These are phyloP conservation scores for Digitonthophagus gazella DNA, from an alignment of 2,888 invertebrate species.

Conservation along the genomic window DNA sequence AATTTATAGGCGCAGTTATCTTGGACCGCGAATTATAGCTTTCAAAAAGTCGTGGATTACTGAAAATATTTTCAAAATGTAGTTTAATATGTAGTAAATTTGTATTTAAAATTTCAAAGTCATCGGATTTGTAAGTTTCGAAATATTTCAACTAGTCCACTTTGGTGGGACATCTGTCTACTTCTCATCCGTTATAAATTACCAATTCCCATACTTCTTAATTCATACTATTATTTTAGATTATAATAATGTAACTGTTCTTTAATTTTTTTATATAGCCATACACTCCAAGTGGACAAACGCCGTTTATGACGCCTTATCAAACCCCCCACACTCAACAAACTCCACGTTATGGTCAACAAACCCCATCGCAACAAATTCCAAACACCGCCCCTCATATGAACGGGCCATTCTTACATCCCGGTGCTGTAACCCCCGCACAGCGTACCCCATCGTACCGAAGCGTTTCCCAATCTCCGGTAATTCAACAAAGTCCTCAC, in stretches of 20 bases:
- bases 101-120: too few relatives aligned
- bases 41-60: too few relatives aligned
- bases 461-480: slow-evolving; percentile 44
- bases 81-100: too few relatives aligned
- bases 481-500: slow-evolving; percentile 42
- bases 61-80: too few relatives aligned
- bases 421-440: slow-evolving; percentile 55
- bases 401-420: slow-evolving; percentile 59
- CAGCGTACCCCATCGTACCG: slow-evolving; percentile 52
- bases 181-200: slow-evolving; percentile 2
- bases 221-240: slow-evolving; percentile 1
- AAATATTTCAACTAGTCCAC: too few relatives aligned
- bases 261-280: slow-evolving; percentile 52
- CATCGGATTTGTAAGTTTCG: too few relatives aligned
- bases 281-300: slow-evolving; percentile 89
- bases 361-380: slow-evolving; percentile 52
- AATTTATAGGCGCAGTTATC: too few relatives aligned
- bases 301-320: slow-evolving; percentile 92
- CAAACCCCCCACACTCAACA: slow-evolving; percentile 68
- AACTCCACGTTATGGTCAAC: slow-evolving; percentile 65
- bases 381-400: slow-evolving; percentile 47
- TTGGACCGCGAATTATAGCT: too few relatives aligned
- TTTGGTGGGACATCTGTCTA: background rate
- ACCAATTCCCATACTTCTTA: too few relatives aligned
- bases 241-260: background rate